Evolutionary conservation across 1,140 invertebrate species (phyloP), one percentile per base, ranked within the genome.

Genomic region (Geopemphigus sp.): DNA sequence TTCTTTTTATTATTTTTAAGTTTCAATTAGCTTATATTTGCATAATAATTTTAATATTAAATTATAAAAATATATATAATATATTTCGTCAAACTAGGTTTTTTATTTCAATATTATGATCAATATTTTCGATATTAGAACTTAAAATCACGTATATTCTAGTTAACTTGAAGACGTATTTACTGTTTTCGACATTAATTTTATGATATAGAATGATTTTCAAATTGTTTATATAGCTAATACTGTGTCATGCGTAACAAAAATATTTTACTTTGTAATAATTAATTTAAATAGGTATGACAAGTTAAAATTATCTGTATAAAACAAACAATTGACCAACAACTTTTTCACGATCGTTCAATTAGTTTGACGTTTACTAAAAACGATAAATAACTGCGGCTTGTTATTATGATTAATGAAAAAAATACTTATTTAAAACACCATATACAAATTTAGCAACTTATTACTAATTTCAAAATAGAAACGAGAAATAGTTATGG

Each of bases 231-330:
- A 39, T 39, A 39, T 8, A 39, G 32, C 3, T 39, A 39, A 39
- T 3, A 39, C n/a, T 24, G 6, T 29, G 59, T 61, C 17, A 64
- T 39, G 11, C 22, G 17, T 64, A 29, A 64, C 63, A 39, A 39
- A 64, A 64, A 45, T 53, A 70, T 70, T 53, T 53, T 70, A n/a
- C 22, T 26, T 19, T 53, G 26, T 26, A 26, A 53, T 70, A 70
- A 53, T 70, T 70, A 70, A 70, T 53, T 29, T 39, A 39, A 19
- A 70, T 29, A 70, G 50, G 17, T 19, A 53, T 70, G 66, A 53
- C 66, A 70, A 70, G 66, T 26, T 53, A 53, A 50, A 70, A 53
- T 70, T 26, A 17, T 29, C 6, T 15, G 47, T 39, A 39, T n/a
- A 5, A 17, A 70, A 70, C 15, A 70, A 17, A 70, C 50, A 53